Evolutionary conservation across 2,888 invertebrate genomes (phyloP).

Genomic region (Pachycephus smyrnensis): DNA sequence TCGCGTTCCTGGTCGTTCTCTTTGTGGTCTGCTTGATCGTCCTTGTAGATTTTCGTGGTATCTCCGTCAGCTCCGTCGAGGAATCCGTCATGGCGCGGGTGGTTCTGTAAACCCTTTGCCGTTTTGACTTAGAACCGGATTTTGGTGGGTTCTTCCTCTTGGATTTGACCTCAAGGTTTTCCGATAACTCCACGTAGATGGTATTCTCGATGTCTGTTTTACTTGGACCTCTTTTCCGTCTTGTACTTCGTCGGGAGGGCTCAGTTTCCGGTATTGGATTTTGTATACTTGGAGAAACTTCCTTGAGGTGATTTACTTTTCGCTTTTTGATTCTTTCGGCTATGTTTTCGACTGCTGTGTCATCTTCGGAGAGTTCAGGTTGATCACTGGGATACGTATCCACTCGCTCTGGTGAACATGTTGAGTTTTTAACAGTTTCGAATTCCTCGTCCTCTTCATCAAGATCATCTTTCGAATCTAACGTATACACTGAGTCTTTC

Average conservation of each 20-base stretch:
- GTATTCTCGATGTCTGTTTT: conserved; percentile 17
- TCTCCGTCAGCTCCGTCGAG: not conserved
- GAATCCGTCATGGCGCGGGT: conserved; percentile 1
- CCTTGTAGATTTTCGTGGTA: not conserved
- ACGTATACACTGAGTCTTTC: conserved; percentile 16
- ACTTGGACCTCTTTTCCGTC: not conserved
- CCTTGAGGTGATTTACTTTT: conserved; percentile 43
- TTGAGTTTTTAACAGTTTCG: not conserved
- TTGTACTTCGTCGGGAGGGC: not conserved
- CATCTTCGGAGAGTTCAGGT: not conserved
- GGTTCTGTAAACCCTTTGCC: conserved; percentile 7
- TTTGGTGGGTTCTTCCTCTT: conserved; percentile 23
- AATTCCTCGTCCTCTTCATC: conserved; percentile 24
- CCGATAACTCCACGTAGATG: not conserved
- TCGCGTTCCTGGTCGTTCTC: conserved; percentile 14
- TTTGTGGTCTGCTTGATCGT: conserved; percentile 14
- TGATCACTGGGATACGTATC: not conserved
- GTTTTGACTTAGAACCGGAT: conserved; percentile 15
- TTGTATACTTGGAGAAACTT: not conserved
- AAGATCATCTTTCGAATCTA: conserved; percentile 13
- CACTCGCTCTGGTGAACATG: conserved; percentile 12
- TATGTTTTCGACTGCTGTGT: conserved; percentile 54
- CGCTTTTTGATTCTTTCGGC: conserved; percentile 61
- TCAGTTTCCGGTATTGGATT: not conserved
- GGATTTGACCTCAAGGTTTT: conserved; percentile 3